Evolutionary conservation across 2,888 invertebrate genomes (phyloP).

Genomic region (Melanostoma mellinum): DNA sequence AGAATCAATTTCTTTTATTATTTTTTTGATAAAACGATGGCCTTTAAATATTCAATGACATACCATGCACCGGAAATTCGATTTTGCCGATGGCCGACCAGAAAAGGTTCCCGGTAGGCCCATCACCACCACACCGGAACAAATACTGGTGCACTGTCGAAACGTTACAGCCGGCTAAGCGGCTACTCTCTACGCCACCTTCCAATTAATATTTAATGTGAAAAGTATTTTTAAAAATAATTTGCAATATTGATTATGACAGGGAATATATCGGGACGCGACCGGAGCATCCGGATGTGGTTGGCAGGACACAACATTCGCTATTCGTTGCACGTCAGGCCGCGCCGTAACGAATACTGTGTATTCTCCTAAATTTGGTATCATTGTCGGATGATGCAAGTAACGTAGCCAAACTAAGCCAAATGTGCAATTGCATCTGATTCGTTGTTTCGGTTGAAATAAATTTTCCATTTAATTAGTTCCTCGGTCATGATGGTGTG

Average conservation of each 20-base stretch:
- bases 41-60: neutral
- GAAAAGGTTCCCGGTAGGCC: constrained; percentile 23
- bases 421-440: neutral
- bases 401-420: neutral
- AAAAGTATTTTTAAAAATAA: constrained; percentile 13
- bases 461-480: constrained; percentile 18
- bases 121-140: constrained; percentile 57
- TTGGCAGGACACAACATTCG: neutral
- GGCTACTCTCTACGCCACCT: neutral
- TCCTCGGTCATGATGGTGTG: neutral
- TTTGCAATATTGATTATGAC: constrained; percentile 33
- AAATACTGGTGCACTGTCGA: constrained; percentile 55
- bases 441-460: constrained; percentile 13
- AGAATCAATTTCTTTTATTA: neutral
- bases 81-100: constrained; percentile 19
- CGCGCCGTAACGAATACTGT: no score
- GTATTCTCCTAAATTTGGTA: no score
- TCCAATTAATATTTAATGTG: constrained; percentile 15
- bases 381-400: neutral
- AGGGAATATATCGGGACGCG: neutral
- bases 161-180: constrained; percentile 4
- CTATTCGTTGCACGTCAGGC: no score
- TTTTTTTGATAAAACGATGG: neutral
- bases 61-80: constrained; percentile 25
- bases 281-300: constrained; percentile 7